Evolutionary conservation across 2,797 vertebrate genomes (phyloP).

Genomic region (Spinibarbus caldwelli): DNA sequence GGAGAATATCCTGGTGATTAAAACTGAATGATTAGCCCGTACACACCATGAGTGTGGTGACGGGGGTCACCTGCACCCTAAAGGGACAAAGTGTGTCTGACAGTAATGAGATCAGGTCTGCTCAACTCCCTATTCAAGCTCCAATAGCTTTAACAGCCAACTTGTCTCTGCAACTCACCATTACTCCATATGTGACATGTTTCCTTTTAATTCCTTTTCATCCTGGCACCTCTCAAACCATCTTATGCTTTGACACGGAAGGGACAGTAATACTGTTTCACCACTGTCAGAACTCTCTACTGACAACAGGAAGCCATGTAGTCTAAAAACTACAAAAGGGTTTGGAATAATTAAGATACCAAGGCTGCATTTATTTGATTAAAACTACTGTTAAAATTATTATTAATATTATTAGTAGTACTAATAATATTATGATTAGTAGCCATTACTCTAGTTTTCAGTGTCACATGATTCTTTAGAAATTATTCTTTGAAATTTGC

Average conservation of each 20-base stretch:
- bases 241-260: conserved; percentile 28
- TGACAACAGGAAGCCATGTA: background rate
- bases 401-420: no score
- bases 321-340: background rate
- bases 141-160: conserved; percentile 2
- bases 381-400: background rate
- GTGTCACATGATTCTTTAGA: background rate
- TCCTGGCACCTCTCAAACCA: background rate
- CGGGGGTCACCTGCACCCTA: conserved; percentile 60
- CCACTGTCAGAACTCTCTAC: conserved; percentile 8
- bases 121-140: conserved; percentile 51
- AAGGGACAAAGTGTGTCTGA: conserved; percentile 68
- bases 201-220: conserved; percentile 22
- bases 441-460: background rate
- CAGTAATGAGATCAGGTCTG: conserved; percentile 80
- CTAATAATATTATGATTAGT: background rate
- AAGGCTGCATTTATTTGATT: background rate
- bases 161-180: conserved; percentile 54
- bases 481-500: no score
- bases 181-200: conserved; percentile 66
- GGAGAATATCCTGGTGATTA: conserved; percentile 68
- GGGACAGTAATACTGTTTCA: conserved; percentile 36
- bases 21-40: conserved; percentile 69
- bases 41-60: conserved; percentile 55
- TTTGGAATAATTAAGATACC: background rate